Base-by-base conservation (phyloP, 2,797 vertebrate genomes). In the Balearica regulorum region DNA sequence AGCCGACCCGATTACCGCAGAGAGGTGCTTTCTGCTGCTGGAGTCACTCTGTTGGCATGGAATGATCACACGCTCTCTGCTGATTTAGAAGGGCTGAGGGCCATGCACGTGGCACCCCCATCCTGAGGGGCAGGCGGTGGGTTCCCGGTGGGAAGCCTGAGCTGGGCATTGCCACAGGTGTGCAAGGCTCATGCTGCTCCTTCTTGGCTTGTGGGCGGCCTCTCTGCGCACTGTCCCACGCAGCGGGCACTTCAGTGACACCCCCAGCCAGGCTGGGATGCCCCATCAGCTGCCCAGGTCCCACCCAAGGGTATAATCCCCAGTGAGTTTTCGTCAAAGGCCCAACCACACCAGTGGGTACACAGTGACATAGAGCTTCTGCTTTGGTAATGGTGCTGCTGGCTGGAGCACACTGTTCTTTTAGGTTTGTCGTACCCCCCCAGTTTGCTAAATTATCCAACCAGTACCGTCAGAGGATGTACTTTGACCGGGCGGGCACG, bases 301-400 rank as follows among this genome's bases (percentile, higher is more conserved):
- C n/a, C 13, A 20, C 6, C 31, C 0, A 0, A 3, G 39, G 6
- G 1, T 43, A 3, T 2, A 15, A 25, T 13, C 15, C 39, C 11
- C 1, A 2, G 20, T 1, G 8, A 4, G 5, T 11, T 39, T 57
- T 35, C 64, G 18, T 51, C 66, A 43, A 14, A 44, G 44, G 29
- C 11, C 28, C 37, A 39, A 2, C 33, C 41, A 13, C 28, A 3
- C 24, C 2, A 4, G 29, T 1, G 16, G 29, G 80, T 21, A 25
- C 6, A 6, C 0, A 10, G 9, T 11, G 80, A 13, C 18, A 11
- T 1, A 3, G 39, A 68, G 44, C 39, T 4, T 44, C 84, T 10
- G 43, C 61, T 62, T 41, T 7, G 25, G 19, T 3, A 20, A 4
- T 0, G 4, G 37, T 2, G 28, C 77, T 13, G 53, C 31, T 12